Evolutionary conservation across 1,140 invertebrate species (phyloP).

Genomic region (Hylaeus anthracinus): DNA sequence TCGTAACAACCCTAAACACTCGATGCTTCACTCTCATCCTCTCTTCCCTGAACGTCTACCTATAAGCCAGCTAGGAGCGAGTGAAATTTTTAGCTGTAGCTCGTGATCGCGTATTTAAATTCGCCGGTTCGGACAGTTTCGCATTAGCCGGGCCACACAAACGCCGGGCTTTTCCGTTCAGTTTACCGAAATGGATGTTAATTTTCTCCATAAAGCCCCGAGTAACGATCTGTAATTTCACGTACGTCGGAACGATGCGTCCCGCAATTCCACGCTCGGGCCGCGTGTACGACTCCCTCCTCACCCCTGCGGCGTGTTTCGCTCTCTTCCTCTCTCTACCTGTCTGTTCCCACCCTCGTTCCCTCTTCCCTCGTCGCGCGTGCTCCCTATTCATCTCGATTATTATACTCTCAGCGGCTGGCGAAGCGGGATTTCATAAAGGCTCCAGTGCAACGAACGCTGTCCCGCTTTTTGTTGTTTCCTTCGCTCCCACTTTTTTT

Average conservation of each 20-base stretch:
- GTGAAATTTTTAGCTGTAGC: not conserved
- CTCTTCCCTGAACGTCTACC: not conserved
- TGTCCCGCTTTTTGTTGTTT: slow-evolving; percentile 42
- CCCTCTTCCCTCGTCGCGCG: not conserved
- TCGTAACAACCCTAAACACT: no score
- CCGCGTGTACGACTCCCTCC: not conserved
- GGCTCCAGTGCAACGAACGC: slow-evolving; percentile 34
- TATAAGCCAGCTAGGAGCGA: no score
- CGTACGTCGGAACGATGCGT: slow-evolving; percentile 16
- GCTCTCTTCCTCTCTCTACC: not conserved
- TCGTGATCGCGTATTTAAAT: slow-evolving; percentile 28
- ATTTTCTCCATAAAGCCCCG: slow-evolving; percentile 39
- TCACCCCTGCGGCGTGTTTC: not conserved
- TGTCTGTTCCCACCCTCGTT: not conserved
- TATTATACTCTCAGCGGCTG: slow-evolving; percentile 27
- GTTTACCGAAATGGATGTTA: slow-evolving; percentile 43
- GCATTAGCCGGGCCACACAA: not conserved
- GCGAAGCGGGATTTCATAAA: slow-evolving; percentile 47
- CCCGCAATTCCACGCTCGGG: slow-evolving; percentile 8
- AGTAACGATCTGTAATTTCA: slow-evolving; percentile 49
- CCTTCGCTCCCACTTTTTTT: slow-evolving; percentile 18
- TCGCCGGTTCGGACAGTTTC: not conserved
- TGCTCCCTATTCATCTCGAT: slow-evolving; percentile 42
- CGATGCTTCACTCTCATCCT: not conserved
- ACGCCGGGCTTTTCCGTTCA: slow-evolving; percentile 33